Base-by-base conservation (phyloP, 2,113 vertebrate species). In the Pipra filicauda region DNA sequence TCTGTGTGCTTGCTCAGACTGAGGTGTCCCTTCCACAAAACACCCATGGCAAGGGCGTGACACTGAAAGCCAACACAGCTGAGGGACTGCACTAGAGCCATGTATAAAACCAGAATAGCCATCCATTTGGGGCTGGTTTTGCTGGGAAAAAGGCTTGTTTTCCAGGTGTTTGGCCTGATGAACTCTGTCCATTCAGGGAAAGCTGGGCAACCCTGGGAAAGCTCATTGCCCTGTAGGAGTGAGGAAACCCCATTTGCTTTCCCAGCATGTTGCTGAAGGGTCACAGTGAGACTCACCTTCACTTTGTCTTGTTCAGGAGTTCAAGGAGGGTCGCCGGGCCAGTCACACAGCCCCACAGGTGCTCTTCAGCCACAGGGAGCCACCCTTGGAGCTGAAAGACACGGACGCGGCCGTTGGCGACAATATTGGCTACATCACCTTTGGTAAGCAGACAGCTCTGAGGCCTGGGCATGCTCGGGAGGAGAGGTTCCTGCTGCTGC, bases 361-460 rank as follows among this genome's bases (percentile, higher is more conserved):
- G 96, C 98, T 99, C 87, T 99, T 99, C 96, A 99, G 98, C 97
- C 99, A 99, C 98, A 98, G 99, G 97, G 99, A 99, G 96, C 99
- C 99, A 0, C 99, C 99, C 27, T 98, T 99, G 95, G 99, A 99
- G 95, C 98, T 99, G 95, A 99, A 99, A 95, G 99, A 99, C 97
- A 99, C 99, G 0, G 99, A 99, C 2, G 99, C 99, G 0, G 98
- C 99, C 0, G 98, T 99, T 33, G 99, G 99, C 1, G 99, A 99
- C 98, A 99, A 99, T 96, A 99, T 99, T 13, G 99, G 99, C 93
- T 99, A 99, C 97, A 99, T 99, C 98, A 99, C 99, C 91, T 99
- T 99, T 9, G 99, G 99, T 99, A 86, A 96, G 98, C 66, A 11
- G 37, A 59, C 59, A 83, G 66, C 37, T 90, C 54, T 52, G 43